Evolutionary conservation across 2,113 vertebrate species (phyloP).

Genomic region (Cygnus atratus): DNA sequence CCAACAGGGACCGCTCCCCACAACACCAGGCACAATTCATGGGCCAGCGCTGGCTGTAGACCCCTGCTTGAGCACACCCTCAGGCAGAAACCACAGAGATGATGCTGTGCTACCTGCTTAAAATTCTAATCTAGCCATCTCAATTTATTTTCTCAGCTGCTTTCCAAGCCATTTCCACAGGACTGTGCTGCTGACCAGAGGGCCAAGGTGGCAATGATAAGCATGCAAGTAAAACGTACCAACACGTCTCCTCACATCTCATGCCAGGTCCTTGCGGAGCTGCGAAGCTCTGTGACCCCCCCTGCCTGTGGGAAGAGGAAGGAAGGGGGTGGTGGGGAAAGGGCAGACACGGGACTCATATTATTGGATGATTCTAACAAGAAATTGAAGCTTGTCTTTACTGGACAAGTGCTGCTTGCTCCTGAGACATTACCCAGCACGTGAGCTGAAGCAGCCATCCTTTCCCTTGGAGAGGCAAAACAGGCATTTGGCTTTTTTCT

Average conservation of each 20-base stretch:
- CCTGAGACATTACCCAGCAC: background rate
- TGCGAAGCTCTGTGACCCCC: background rate
- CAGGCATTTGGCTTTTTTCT: background rate
- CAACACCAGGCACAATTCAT: rapidly evolving
- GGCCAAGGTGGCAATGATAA: background rate
- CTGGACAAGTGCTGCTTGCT: background rate
- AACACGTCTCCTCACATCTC: background rate
- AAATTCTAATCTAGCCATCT: background rate
- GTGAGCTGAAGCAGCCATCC: background rate
- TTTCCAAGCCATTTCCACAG: background rate
- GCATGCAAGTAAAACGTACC: rapidly evolving
- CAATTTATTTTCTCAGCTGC: background rate
- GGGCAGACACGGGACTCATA: background rate
- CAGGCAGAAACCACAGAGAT: background rate
- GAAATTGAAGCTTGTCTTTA: background rate
- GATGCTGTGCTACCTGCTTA: background rate
- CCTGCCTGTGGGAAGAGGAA: too few relatives aligned
- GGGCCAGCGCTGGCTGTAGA: background rate
- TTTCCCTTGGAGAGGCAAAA: background rate
- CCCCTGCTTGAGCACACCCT: background rate
- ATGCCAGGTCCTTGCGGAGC: background rate
- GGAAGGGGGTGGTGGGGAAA: background rate
- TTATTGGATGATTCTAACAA: background rate
- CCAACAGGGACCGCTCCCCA: background rate
- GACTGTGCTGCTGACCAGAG: background rate